phyloP scores from a whole-genome alignment of 2,888 invertebrate genomes.

The Machimus rusticus region DNA sequence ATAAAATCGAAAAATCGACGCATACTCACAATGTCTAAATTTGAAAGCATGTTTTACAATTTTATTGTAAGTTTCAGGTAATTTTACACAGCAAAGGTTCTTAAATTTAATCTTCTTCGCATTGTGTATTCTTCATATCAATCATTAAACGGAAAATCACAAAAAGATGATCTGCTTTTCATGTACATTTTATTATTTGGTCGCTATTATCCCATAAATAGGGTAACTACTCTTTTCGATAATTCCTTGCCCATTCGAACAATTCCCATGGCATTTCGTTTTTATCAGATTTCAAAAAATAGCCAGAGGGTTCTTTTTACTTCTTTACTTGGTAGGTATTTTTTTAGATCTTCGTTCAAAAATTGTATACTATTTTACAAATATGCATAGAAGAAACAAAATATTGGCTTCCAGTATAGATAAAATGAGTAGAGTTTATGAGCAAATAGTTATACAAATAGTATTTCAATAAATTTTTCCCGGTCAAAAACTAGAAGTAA shows the following conservation, averaged over 20 bases:
- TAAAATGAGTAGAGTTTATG: background rate
- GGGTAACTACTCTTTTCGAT: background rate
- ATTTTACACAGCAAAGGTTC: background rate
- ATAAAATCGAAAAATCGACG: too few relatives aligned
- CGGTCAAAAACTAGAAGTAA: too few relatives aligned
- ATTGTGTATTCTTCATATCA: too few relatives aligned
- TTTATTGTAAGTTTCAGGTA: background rate
- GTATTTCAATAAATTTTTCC: too few relatives aligned
- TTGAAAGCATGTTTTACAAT: background rate
- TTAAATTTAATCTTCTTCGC: background rate
- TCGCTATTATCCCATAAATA: background rate
- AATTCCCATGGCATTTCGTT: too few relatives aligned
- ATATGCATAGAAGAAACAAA: background rate
- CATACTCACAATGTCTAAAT: background rate
- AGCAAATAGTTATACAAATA: background rate
- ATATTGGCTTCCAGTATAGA: background rate
- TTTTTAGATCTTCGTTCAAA: background rate
- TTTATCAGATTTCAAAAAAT: background rate
- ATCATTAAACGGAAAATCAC: background rate
- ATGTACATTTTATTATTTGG: too few relatives aligned
- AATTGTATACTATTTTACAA: too few relatives aligned
- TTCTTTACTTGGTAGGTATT: background rate
- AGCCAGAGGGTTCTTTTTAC: background rate
- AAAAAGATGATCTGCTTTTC: background rate
- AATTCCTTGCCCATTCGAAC: background rate